Evolutionary conservation across 2,797 vertebrate genomes (phyloP).

Genomic region (Potorous gilbertii): DNA sequence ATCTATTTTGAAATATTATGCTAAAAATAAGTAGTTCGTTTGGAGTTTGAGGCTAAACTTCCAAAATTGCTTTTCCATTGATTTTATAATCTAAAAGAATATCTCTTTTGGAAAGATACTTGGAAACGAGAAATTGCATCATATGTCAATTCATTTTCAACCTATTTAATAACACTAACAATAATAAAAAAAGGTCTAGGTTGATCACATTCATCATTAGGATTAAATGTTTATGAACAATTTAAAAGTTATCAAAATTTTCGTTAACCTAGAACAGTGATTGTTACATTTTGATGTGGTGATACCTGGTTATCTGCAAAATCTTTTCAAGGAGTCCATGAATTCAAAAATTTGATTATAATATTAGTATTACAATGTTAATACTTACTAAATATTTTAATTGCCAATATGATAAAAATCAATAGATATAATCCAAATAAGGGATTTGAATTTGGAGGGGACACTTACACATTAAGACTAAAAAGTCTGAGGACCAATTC

Average conservation of each 20-base stretch:
- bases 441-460: background rate
- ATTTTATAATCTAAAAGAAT: constrained; percentile 41
- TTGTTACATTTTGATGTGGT: background rate
- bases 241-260: constrained; percentile 17
- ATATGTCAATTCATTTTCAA: background rate
- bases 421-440: background rate
- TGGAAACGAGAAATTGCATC: background rate
- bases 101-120: background rate
- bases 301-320: constrained; percentile 22
- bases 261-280: background rate
- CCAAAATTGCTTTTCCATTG: background rate
- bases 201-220: constrained; percentile 13
- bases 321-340: background rate
- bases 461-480: background rate
- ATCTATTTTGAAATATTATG: constrained; percentile 22
- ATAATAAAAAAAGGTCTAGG: background rate
- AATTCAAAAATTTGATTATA: background rate
- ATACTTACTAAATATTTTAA: background rate
- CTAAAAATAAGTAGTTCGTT: constrained; percentile 38
- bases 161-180: constrained; percentile 8
- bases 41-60: constrained; percentile 32
- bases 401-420: background rate
- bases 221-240: background rate
- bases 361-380: background rate
- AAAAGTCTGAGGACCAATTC: background rate